Evolutionary conservation across 2,113 vertebrate genomes (phyloP).

Genomic region (Vidua chalybeata): DNA sequence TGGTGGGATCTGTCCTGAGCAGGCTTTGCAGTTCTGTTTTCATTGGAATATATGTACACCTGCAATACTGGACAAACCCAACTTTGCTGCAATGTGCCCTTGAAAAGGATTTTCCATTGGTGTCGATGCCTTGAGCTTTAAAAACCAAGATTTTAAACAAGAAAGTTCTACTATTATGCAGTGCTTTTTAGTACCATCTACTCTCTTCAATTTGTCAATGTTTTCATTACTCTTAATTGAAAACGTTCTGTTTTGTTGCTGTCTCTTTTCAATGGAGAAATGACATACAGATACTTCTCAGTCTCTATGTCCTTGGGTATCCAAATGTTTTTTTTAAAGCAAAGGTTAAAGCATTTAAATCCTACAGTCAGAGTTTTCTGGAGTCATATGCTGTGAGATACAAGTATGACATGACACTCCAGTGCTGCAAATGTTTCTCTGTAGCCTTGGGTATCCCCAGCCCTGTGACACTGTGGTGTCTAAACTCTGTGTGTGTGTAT

Average conservation of each 20-base stretch:
- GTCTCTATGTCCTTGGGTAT: neutral
- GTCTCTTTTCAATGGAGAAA: neutral
- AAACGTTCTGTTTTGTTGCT: neutral
- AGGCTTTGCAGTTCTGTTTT: neutral
- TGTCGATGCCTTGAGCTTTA: neutral
- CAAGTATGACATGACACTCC: neutral
- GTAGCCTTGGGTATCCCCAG: neutral
- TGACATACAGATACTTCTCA: neutral
- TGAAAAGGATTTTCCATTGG: neutral
- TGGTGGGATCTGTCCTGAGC: neutral
- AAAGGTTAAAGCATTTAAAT: slow-evolving; percentile 28
- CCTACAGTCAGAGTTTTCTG: neutral
- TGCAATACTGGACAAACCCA: neutral
- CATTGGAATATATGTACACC: neutral
- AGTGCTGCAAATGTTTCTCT: neutral
- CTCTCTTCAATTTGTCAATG: neutral
- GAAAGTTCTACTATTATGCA: neutral
- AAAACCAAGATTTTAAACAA: neutral
- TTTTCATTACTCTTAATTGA: neutral
- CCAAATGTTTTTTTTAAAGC: neutral
- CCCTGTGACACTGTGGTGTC: neutral
- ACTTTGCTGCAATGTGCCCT: neutral
- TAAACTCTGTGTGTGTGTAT: neutral
- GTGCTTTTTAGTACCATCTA: neutral
- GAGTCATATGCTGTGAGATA: neutral